Evolutionary conservation across 2,797 vertebrate genomes (phyloP).

Genomic region (Gymnothorax javanicus): DNA sequence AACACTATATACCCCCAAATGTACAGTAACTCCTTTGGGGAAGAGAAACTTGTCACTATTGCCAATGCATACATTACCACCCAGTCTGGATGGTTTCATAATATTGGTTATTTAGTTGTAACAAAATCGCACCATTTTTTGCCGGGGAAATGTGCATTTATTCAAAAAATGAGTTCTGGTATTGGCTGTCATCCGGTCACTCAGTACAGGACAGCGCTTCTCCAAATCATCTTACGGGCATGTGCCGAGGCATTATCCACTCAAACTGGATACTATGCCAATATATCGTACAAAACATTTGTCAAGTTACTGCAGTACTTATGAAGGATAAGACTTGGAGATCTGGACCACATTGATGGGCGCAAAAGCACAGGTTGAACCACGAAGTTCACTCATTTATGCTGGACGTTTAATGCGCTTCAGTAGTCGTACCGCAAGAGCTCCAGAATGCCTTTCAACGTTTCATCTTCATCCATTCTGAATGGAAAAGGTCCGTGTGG

Average conservation of each 20-base stretch:
- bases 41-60: background rate
- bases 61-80: conserved; percentile 25
- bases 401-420: conserved; percentile 35
- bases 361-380: conserved; percentile 32
- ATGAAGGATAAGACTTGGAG: background rate
- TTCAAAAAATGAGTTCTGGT: background rate
- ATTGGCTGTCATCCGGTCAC: background rate
- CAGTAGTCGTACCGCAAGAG: conserved; percentile 47
- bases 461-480: conserved; percentile 45
- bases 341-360: background rate
- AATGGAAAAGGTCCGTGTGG: conserved; percentile 56
- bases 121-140: too few species aligned
- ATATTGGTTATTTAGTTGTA: background rate
- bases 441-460: conserved; percentile 39
- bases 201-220: background rate
- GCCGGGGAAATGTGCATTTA: background rate
- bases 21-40: conserved; percentile 38
- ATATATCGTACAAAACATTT: background rate
- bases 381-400: background rate
- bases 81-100: conserved; percentile 24
- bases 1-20: conserved; percentile 26
- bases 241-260: background rate
- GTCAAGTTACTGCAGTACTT: background rate
- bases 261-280: background rate
- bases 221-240: background rate